Evolutionary conservation across 2,797 vertebrate species (phyloP).

Genomic region (Percopsis omiscomaycus): DNA sequence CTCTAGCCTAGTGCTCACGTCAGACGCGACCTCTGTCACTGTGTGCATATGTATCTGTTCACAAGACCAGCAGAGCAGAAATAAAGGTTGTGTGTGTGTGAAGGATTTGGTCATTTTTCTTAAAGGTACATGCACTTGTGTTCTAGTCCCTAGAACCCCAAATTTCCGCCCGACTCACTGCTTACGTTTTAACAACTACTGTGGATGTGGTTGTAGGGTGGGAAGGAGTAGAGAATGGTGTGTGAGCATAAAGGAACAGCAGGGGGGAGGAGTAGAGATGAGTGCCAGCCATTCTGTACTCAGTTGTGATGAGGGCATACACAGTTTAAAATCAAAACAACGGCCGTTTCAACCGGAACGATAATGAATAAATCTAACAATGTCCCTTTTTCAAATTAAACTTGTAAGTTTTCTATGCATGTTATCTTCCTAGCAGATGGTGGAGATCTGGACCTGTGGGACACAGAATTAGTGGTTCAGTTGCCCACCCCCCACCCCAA

Average conservation of each 20-base stretch:
- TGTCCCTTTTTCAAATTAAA: no score
- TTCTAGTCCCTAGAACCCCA: background rate
- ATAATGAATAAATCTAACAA: no score
- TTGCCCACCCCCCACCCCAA: background rate
- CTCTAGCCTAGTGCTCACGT: constrained; percentile 1
- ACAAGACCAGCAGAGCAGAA: constrained; percentile 33
- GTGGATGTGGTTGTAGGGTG: no score
- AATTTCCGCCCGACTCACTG: background rate
- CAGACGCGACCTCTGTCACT: background rate
- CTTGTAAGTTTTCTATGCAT: background rate
- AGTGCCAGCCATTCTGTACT: no score
- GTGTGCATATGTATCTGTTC: constrained; percentile 17
- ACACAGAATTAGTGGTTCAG: constrained; percentile 44
- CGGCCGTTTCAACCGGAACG: no score
- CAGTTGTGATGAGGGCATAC: no score
- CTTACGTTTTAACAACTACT: no score
- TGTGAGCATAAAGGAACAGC: no score
- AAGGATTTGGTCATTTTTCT: background rate
- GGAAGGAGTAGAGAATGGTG: no score
- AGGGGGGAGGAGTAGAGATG: no score
- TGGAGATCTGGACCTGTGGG: constrained; percentile 30
- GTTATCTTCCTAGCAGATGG: constrained; percentile 51
- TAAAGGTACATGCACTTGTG: background rate
- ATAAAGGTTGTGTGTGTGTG: constrained; percentile 2
- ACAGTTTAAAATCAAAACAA: no score